Percentiles rank a stretch among this genome's conserved stretches.
These are phyloP conservation scores for Rhinatrema bivittatum DNA, from an alignment of 2,797 vertebrate species.

Conservation along the genomic window DNA sequence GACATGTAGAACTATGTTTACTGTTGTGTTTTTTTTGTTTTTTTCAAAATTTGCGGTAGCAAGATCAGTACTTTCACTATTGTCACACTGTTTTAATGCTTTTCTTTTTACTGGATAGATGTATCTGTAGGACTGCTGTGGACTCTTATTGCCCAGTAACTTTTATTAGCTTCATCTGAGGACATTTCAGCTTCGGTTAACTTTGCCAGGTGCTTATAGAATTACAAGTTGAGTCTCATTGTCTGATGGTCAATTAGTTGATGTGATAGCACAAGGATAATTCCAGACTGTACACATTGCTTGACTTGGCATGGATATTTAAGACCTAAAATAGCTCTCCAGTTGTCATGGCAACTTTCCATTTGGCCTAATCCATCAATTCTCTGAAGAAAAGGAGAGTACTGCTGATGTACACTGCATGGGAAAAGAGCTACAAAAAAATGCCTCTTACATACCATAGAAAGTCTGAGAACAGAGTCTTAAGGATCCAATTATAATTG, in stretches of 20 bases:
- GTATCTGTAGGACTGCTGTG: not conserved
- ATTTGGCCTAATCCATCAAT: slow-evolving; percentile 46
- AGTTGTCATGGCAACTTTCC: slow-evolving; percentile 68
- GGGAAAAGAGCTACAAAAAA: slow-evolving; percentile 45
- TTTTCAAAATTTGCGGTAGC: too few relatives aligned
- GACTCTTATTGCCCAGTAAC: slow-evolving; percentile 20
- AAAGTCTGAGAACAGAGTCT: not conserved
- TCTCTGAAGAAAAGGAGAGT: slow-evolving; percentile 54
- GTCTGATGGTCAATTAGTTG: too few relatives aligned
- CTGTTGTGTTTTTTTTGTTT: too few relatives aligned
- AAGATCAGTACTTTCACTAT: too few relatives aligned
- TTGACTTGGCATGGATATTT: slow-evolving; percentile 49
- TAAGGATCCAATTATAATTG: slow-evolving; percentile 1
- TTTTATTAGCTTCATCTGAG: slow-evolving; percentile 28
- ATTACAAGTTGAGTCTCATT: slow-evolving; percentile 29
- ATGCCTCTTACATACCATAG: slow-evolving; percentile 31
- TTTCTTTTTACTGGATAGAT: too few relatives aligned
- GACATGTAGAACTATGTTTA: too few relatives aligned
- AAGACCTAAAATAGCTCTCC: slow-evolving; percentile 57
- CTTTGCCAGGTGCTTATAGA: slow-evolving; percentile 26
- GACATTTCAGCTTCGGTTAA: slow-evolving; percentile 20
- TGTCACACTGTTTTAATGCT: too few relatives aligned
- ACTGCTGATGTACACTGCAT: slow-evolving; percentile 56
- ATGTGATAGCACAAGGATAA: slow-evolving; percentile 29
- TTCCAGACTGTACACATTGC: slow-evolving; percentile 39